These are phyloP conservation scores for Mesochorus sp. DNA, from an alignment of 2,888 invertebrate genomes.

Conservation along the genomic window DNA sequence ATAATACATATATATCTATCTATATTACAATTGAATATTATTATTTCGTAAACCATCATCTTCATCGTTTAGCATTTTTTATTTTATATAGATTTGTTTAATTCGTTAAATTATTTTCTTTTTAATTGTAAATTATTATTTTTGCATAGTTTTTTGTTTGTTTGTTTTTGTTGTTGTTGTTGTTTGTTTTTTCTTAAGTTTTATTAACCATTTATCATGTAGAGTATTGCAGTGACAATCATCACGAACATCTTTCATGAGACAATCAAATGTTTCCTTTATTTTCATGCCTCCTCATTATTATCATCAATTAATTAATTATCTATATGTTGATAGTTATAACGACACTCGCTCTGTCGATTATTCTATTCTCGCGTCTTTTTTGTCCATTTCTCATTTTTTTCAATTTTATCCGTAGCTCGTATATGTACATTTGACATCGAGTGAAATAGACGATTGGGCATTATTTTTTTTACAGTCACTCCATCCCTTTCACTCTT, in stretches of 20 bases:
- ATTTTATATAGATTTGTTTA: neutral
- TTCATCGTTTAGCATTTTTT: constrained; percentile 23
- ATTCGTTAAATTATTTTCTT: constrained; percentile 10
- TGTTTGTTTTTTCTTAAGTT: constrained; percentile 47
- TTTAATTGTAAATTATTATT: constrained; percentile 36
- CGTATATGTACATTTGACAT: constrained; percentile 63
- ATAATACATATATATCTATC: constrained; percentile 1
- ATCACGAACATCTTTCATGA: constrained; percentile 61
- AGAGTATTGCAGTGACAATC: constrained; percentile 68
- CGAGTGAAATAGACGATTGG: constrained; percentile 21
- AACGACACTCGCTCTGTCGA: constrained; percentile 48
- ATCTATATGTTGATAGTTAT: constrained; percentile 57
- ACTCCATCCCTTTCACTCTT: neutral
- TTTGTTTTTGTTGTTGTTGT: neutral
- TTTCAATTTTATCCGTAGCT: constrained; percentile 28
- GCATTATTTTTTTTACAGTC: neutral
- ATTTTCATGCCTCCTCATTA: constrained; percentile 21
- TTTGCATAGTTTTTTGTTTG: constrained; percentile 51
- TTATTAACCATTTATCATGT: constrained; percentile 62
- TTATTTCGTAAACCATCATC: constrained; percentile 34
- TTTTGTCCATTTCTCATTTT: neutral
- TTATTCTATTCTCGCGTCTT: neutral
- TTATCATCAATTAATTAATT: constrained; percentile 59
- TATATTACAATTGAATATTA: constrained; percentile 50
- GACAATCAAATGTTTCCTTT: constrained; percentile 30